Evolutionary conservation across 1,140 invertebrate species (phyloP), one percentile per base, ranked within the genome.

Genomic region (Lutraria rhynchaena): DNA sequence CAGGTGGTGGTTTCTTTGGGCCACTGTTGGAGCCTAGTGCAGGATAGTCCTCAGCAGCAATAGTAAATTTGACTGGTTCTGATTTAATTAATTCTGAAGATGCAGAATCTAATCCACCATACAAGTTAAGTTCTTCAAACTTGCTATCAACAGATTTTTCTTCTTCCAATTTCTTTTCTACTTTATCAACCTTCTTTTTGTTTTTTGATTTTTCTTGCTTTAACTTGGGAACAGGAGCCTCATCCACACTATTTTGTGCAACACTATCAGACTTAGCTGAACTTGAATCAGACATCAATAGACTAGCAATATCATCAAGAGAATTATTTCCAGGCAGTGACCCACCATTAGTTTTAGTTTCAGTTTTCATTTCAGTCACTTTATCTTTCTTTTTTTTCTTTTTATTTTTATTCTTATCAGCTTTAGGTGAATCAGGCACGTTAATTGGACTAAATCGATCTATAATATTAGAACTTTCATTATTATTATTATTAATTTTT

Each of bases 331-430:
- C 65, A 65, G 51, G 61, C 46, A 73, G 29, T 46, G 33, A 24
- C 11, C n/a, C 19, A 31, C 61, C 55, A 33, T 41, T 76, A 46
- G 24, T 67, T 46, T 63, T 75, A 61, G 65, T 44, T 61, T 75
- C 53, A 70, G 57, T 29, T 57, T 63, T 78, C 27, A 55, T 63
- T 41, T 46, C 49, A 53, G 29, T 53, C 7, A 60, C 55, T 75
- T 90, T 86, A 19, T 84, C 73, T 57, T 88, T 87, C 53, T 89
- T 89, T 67, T 90, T 91, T 71, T 90, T 90, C 58, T 91, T 91
- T 67, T 88, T 90, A 87, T 87, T 84, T 58, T 87, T 90, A 60
- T 75, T 85, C 31, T 57, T 83, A 51, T 82, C 46, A 80, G 61
- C 82, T 60, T 65, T 60, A 57, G 55, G 53, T 24, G 63, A 67